These are phyloP conservation scores for Tychaedon coryphoeus DNA, from an alignment of 2,113 vertebrate genomes.

Conservation along the genomic window DNA sequence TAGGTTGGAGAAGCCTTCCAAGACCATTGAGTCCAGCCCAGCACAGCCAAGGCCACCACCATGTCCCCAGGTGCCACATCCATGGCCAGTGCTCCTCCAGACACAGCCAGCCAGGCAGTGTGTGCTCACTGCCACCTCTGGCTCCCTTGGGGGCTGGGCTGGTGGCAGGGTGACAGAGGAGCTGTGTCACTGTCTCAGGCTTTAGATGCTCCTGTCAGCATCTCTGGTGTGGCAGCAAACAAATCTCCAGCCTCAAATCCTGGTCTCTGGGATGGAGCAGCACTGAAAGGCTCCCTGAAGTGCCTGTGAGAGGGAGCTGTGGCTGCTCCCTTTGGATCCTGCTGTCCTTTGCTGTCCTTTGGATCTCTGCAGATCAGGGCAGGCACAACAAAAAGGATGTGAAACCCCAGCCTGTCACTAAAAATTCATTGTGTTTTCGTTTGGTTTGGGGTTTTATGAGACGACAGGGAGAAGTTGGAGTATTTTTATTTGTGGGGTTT, in stretches of 20 bases:
- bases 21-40: background rate
- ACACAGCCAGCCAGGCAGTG: no score
- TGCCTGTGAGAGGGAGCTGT: background rate
- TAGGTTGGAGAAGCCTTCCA: background rate
- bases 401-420: background rate
- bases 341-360: background rate
- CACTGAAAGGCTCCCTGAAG: background rate
- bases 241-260: background rate
- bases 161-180: background rate
- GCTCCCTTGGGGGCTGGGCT: background rate
- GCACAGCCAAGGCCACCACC: background rate
- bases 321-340: background rate
- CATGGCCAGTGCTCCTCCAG: background rate
- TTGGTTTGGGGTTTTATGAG: background rate
- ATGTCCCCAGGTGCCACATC: background rate
- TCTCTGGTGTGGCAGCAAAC: background rate
- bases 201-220: background rate
- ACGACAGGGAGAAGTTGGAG: background rate
- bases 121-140: fast-evolving
- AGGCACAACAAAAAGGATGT: background rate
- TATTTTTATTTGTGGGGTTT: background rate
- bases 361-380: background rate
- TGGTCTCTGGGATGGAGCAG: background rate
- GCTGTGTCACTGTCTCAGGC: background rate
- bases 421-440: background rate